Base-by-base conservation (phyloP, 2,113 vertebrate species). In the Pluvialis apricaria region DNA sequence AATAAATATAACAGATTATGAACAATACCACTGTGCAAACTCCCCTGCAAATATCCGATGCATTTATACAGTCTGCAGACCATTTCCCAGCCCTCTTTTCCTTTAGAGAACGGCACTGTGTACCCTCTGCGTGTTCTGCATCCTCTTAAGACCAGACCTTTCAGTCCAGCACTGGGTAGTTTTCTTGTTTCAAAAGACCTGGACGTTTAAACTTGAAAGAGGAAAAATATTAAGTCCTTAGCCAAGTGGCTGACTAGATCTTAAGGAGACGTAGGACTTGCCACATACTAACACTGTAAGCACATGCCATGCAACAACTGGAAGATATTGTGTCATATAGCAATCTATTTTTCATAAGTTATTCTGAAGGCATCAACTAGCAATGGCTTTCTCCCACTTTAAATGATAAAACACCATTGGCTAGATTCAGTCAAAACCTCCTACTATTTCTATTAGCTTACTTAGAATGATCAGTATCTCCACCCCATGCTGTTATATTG, bases 71-170 rank as follows among this genome's bases (percentile, higher is more conserved):
- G 22, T 62, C 38, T 60, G 47, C 38, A 93, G 47, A 90, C 32
- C 32, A 25, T 8, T 45, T 71, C 16, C 10, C 25, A 79, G 34
- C 9, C 22, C 7, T 7, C 1, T 42, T 69, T 85, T 79, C 38
- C 75, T 58, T 82, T 15, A 60, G 15, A 82, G 38, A 70, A 44
- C 11, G 42, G 14, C 25, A 68, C 29, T 0, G 2, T 28, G 36
- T 40, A 44, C 0, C 1, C 25, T 78, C 47, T 87, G 25, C 4
- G 0, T 22, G 15, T 32, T 68, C 66, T 38, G 24, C 6, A 24
- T 83, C 13, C 24, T 72, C 6, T 51, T 26, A 68, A 68, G 45
- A 38, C 44, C 42, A 10, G 62, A 28, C 2, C 8, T 62, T 73
- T 78, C 36, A 16, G 22, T 5, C 13, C 45, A 93, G 24, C 28